These are phyloP conservation scores for Pedicia rivosa DNA, from an alignment of 2,888 invertebrate genomes.

Conservation along the genomic window DNA sequence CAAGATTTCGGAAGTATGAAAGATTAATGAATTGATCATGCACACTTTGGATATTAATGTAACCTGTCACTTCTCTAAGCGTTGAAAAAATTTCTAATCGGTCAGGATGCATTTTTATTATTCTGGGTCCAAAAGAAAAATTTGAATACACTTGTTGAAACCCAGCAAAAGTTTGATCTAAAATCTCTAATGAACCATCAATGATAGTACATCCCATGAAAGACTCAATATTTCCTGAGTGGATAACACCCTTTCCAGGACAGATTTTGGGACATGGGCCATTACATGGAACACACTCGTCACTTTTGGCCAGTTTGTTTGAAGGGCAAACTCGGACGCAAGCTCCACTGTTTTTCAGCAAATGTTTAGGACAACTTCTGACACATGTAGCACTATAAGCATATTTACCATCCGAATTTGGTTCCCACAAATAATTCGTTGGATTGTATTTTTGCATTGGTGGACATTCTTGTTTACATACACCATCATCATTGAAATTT, in stretches of 20 bases:
- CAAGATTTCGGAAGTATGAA: slow-evolving; percentile 82
- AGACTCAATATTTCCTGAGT: slow-evolving; percentile 75
- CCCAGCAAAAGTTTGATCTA: slow-evolving; percentile 80
- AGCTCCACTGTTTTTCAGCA: slow-evolving; percentile 83
- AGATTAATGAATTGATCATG: slow-evolving; percentile 73
- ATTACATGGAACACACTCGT: slow-evolving; percentile 85
- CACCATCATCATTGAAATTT: slow-evolving; percentile 91
- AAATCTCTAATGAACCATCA: slow-evolving; percentile 78
- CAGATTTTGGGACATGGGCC: slow-evolving; percentile 96
- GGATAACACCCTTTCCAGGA: slow-evolving; percentile 53
- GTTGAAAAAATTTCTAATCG: slow-evolving; percentile 79
- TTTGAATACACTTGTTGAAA: slow-evolving; percentile 69
- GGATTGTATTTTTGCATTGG: slow-evolving; percentile 88
- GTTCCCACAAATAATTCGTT: slow-evolving; percentile 77
- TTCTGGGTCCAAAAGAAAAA: slow-evolving; percentile 65
- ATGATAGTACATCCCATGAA: slow-evolving; percentile 89
- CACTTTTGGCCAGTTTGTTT: slow-evolving; percentile 72
- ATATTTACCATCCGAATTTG: slow-evolving; percentile 86
- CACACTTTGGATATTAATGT: slow-evolving; percentile 76
- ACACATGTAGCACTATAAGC: slow-evolving; percentile 95
- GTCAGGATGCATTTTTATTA: slow-evolving; percentile 69
- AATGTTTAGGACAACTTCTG: slow-evolving; percentile 86
- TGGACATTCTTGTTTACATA: slow-evolving; percentile 93
- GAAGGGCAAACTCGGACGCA: slow-evolving; percentile 86
- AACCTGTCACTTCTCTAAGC: slow-evolving; percentile 84